phyloP scores from a whole-genome alignment of 2,797 vertebrate genomes.

The Poeciliopsis gracilis region DNA sequence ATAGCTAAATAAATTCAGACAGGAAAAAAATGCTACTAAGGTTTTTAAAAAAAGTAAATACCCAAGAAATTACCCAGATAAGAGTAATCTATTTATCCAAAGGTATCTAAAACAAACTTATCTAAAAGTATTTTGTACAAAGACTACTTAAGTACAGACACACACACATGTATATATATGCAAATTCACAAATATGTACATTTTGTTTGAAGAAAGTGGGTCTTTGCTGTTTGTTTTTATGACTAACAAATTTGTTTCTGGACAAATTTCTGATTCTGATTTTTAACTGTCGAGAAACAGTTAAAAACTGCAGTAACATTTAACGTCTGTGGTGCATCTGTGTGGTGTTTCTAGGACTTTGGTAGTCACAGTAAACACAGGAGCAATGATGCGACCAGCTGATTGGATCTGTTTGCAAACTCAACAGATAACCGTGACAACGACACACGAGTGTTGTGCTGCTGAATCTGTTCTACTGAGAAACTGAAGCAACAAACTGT shows the following conservation, averaged over 20 bases:
- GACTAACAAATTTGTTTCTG: neutral
- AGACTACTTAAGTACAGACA: too few species aligned
- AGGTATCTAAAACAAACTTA: too few species aligned
- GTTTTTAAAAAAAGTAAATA: too few species aligned
- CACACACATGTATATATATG: too few species aligned
- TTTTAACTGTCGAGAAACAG: too few species aligned
- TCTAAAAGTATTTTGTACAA: too few species aligned
- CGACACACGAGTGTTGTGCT: neutral
- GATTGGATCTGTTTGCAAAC: conserved; percentile 5
- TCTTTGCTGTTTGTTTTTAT: neutral
- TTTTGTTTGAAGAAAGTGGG: neutral
- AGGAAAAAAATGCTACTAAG: too few species aligned
- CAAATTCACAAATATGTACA: neutral
- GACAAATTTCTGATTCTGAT: too few species aligned
- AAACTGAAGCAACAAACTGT: neutral
- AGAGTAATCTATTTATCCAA: too few species aligned
- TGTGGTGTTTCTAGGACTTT: conserved; percentile 3
- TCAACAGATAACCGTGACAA: neutral
- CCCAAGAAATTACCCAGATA: too few species aligned
- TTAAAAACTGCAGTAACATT: neutral
- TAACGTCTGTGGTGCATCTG: neutral
- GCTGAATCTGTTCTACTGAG: neutral
- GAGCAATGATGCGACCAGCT: neutral
- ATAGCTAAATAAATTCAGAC: too few species aligned
- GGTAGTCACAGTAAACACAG: conserved; percentile 34